Conservation (phyloP, 2,888 invertebrate genomes). For the Metalampra italica region DNA sequence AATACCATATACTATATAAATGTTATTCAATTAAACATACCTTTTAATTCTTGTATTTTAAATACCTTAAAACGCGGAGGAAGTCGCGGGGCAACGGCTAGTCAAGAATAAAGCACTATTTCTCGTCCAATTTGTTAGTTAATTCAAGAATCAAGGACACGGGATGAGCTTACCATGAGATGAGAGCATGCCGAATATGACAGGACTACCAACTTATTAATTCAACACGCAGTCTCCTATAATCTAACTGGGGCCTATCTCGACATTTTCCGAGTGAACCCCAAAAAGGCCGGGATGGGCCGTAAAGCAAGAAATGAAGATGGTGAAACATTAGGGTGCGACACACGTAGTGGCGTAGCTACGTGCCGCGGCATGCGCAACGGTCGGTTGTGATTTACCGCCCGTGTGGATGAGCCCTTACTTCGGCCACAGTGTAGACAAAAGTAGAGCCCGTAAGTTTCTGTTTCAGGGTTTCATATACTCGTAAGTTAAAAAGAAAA, state of each 20-base stretch:
- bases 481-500: too few relatives aligned
- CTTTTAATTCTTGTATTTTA: too few relatives aligned
- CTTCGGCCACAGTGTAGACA: constrained; percentile 1
- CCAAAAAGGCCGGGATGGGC: constrained; percentile 3
- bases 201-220: background rate
- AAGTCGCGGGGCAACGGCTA: too few relatives aligned
- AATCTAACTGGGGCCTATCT: background rate
- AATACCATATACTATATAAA: too few relatives aligned
- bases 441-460: too few relatives aligned
- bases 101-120: too few relatives aligned
- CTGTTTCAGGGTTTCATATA: too few relatives aligned
- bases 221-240: background rate
- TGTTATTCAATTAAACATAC: too few relatives aligned
- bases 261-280: background rate
- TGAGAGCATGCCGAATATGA: too few relatives aligned
- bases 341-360: constrained; percentile 51
- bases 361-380: constrained; percentile 40
- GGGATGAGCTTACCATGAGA: background rate
- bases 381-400: constrained; percentile 39
- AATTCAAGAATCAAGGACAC: too few relatives aligned
- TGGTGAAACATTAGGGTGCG: constrained; percentile 33
- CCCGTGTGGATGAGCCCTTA: constrained; percentile 32
- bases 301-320: constrained; percentile 29
- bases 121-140: too few relatives aligned
- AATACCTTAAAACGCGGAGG: too few relatives aligned